A percentile compares a stretch with the other conserved stretches of the same genome.
Evolutionary conservation across 2,888 invertebrate species (phyloP).

Genomic region (Tenthredo notha): DNA sequence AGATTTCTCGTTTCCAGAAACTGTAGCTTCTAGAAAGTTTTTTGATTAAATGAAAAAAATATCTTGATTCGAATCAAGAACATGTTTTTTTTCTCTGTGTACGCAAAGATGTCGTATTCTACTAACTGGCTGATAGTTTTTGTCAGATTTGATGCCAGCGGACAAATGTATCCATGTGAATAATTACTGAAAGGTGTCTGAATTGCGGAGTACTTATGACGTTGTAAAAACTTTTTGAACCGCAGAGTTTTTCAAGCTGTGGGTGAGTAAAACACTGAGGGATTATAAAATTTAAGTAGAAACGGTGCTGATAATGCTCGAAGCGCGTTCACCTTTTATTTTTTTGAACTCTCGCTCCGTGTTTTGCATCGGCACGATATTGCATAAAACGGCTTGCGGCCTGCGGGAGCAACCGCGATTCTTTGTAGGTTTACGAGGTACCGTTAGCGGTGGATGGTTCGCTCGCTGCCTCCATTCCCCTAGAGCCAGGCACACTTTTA

Average conservation of each 20-base stretch:
- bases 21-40: no score
- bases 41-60: no score
- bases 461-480: conserved; percentile 23
- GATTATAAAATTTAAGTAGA: conserved; percentile 41
- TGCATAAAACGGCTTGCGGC: conserved; percentile 41
- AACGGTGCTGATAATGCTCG: conserved; percentile 36
- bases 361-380: conserved; percentile 45
- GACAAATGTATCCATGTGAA: not conserved
- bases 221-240: not conserved
- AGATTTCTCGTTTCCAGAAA: no score
- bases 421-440: conserved; percentile 51
- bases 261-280: not conserved
- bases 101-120: not conserved
- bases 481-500: conserved; percentile 35
- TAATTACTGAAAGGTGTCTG: not conserved
- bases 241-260: not conserved
- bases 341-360: not conserved
- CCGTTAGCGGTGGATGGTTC: conserved; percentile 49
- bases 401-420: conserved; percentile 32
- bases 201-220: not conserved
- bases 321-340: not conserved
- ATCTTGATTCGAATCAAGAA: no score
- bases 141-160: not conserved
- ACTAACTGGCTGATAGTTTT: not conserved
- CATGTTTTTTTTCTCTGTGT: no score